Conservation (phyloP, 2,797 vertebrate genomes). For the Channallabes apus region DNA sequence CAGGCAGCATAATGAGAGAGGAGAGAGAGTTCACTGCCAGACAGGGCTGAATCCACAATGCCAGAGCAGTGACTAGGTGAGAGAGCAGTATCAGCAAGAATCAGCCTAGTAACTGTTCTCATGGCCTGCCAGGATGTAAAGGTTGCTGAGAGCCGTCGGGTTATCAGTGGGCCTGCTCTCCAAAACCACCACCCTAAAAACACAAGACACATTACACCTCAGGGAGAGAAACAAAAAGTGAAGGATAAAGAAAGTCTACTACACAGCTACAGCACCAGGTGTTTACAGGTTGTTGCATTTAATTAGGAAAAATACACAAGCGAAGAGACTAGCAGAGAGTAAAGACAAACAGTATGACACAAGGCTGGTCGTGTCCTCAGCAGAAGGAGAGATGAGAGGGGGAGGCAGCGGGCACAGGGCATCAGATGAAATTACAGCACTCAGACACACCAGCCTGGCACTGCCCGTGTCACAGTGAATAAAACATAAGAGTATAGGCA, state of each 20-base stretch:
- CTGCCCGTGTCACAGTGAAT: conserved; percentile 72
- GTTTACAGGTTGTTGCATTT: background rate
- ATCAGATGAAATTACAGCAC: conserved; percentile 60
- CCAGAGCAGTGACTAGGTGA: conserved; percentile 28
- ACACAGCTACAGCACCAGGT: too few relatives aligned
- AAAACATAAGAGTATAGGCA: conserved; percentile 68
- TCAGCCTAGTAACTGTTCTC: conserved; percentile 93
- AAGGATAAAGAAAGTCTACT: background rate
- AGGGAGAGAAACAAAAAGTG: background rate
- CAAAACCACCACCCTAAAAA: conserved; percentile 90
- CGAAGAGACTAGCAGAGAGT: background rate
- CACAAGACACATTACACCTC: conserved; percentile 30
- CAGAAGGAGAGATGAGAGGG: conserved; percentile 64
- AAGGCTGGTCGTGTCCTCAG: conserved; percentile 46
- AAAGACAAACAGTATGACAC: conserved; percentile 6
- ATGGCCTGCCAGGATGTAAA: conserved; percentile 97
- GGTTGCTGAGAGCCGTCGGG: conserved; percentile 93
- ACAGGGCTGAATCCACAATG: conserved; percentile 24
- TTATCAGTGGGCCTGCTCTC: conserved; percentile 95
- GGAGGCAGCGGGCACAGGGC: conserved; percentile 48
- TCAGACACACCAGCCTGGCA: conserved; percentile 73
- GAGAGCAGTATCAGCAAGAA: conserved; percentile 21
- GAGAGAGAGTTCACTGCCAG: conserved; percentile 11
- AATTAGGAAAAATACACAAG: background rate
- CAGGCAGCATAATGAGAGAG: conserved; percentile 14